phyloP scores from a whole-genome alignment of 2,888 invertebrate species.

The Epsilonema sp. region DNA sequence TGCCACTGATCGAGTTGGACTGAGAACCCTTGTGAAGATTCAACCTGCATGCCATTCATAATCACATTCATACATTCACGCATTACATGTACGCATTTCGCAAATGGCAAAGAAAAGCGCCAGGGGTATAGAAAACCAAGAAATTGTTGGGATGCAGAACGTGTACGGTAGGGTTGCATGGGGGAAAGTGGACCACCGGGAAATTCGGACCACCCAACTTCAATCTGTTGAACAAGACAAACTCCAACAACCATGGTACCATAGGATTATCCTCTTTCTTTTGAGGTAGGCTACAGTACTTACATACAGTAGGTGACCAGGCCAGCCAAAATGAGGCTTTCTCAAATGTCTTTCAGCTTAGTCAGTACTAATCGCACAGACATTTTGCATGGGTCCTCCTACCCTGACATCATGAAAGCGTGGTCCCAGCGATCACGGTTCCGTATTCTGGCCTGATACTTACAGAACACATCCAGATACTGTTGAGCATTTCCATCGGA shows the following conservation, averaged over 20 bases:
- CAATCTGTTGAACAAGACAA: no score
- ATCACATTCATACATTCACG: no score
- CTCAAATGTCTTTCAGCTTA: not conserved
- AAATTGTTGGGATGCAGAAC: not conserved
- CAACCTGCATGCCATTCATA: not conserved
- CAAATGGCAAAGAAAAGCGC: not conserved
- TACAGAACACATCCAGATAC: conserved; percentile 26
- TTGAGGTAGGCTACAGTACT: no score
- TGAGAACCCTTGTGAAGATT: conserved; percentile 1
- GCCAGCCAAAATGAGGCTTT: no score
- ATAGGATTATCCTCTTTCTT: no score
- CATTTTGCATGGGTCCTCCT: conserved; percentile 5
- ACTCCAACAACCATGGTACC: no score
- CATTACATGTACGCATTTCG: not conserved
- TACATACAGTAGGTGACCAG: no score
- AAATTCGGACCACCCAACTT: no score
- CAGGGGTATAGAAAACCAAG: no score
- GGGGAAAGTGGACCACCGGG: no score
- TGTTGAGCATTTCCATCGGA: conserved; percentile 24
- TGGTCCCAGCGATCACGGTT: conserved; percentile 26
- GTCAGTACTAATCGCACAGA: not conserved
- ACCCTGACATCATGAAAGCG: conserved; percentile 26
- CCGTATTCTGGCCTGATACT: conserved; percentile 22
- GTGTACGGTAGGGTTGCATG: no score
- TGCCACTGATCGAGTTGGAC: conserved; percentile 14